Evolutionary conservation across 2,797 vertebrate genomes (phyloP), one percentile per base, ranked within the genome.

Genomic region (Syndactyla subalaris): DNA sequence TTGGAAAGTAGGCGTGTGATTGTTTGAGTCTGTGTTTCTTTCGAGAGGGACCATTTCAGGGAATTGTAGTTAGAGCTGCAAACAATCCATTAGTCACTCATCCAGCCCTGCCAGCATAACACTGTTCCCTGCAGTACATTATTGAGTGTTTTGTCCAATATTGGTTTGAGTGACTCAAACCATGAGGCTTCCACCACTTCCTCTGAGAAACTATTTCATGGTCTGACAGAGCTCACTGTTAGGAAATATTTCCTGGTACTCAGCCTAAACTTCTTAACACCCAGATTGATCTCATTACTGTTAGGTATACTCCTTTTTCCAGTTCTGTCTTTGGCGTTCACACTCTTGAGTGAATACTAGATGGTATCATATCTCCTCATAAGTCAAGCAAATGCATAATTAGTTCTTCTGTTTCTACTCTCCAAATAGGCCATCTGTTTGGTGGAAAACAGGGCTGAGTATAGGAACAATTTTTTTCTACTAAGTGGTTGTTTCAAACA

Each of bases 31-130:
- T 90, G 32, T 79, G 67, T 87, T 95, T 92, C 83, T 97, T 96
- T 92, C 57, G 81, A 93, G 89, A 97, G 89, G 67, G 83, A 93
- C 94, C 81, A 30, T 95, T 97, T 97, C 88, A 93, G 91, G 86
- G 92, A 93, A 95, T 91, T 34, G 1, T 87, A 88, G 95, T 73
- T 91, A 94, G 90, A 89, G 90, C 55, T 84, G 74, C 75, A 93
- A 92, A 95, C 82, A 78, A 82, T 86, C 91, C 84, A 86, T 97
- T 95, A 96, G 54, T 95, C 84, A 95, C 94, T 95, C 78, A 34
- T 78, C 94, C 95, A 87, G 80, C 55, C 59, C 72, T 94, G 92
- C 95, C 87, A 93, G 67, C 7, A 34, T 66, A 94, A 73, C 74
- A 73, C 88, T 92, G 46, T 81, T 96, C 91, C 70, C 36, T 81